Base-by-base conservation (phyloP, 2,113 vertebrate species). In the Takifugu flavidus region DNA sequence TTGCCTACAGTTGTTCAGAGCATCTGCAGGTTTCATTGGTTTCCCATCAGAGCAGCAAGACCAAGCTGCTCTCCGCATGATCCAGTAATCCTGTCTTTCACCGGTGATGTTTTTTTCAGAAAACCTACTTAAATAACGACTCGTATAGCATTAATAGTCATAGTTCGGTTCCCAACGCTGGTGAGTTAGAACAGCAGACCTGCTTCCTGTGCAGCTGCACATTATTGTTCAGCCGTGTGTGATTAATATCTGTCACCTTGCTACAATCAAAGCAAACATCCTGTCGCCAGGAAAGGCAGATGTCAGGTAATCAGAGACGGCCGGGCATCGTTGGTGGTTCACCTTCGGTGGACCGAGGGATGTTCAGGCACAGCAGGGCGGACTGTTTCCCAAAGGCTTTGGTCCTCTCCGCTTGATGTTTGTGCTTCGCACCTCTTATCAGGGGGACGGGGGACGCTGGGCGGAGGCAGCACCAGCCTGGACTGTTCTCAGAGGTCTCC, bases 191-290 rank as follows among this genome's bases (percentile, higher is more conserved):
- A 26, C 49, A 55, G 39, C 66, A 44, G 59, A 53, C 15, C 8
- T 14, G 56, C 53, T 82, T 81, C 77, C 75, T 72, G 56, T 78
- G 65, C 77, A 72, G 80, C 75, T 80, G 82, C 52, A 47, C 51
- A 27, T 59, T 67, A 60, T 53, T 62, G 60, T 50, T 34, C 31
- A 54, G 72, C 58, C 65, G 80, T 54, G 56, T 14, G 42, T 64
- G 65, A 78, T 67, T 20, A 62, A 69, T 72, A 46, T 42, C 67
- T 75, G 56, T 73, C 54, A 45, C 63, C 55, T 64, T 51, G 58
- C 52, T 28, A 44, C 46, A 66, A 57, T 68, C 53, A 79, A 85
- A 73, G 70, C 75, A 83, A 86, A 86, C 68, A 72, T 69, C 76
- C 69, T 62, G 63, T 46, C 49, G 6, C 34, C 47, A 60, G n/a